phyloP scores from a whole-genome alignment of 2,113 vertebrate species.

The Vidua macroura region DNA sequence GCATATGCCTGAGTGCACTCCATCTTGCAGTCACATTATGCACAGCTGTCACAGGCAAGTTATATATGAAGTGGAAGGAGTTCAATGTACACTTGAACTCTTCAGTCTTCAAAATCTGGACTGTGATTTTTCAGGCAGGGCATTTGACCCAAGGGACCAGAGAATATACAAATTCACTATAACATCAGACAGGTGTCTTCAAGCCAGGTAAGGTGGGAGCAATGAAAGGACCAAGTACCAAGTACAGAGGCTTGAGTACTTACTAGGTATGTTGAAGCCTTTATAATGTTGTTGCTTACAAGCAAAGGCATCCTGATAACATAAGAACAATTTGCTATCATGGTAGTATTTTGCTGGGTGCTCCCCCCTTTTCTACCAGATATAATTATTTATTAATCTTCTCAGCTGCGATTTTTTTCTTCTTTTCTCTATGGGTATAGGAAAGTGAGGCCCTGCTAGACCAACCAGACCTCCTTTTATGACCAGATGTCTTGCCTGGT shows the following conservation, averaged over 20 bases:
- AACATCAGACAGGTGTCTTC: neutral
- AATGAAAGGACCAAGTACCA: neutral
- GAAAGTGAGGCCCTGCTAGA: neutral
- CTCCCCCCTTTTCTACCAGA: neutral
- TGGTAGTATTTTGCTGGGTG: neutral
- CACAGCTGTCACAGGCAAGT: neutral
- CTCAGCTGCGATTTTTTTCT: neutral
- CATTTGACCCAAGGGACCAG: neutral
- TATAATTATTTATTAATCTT: neutral
- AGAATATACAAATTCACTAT: neutral
- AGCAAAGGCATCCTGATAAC: neutral
- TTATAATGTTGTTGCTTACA: neutral
- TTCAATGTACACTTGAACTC: neutral
- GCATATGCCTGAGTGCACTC: neutral
- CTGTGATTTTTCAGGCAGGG: neutral
- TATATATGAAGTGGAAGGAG: neutral
- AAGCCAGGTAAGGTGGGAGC: neutral
- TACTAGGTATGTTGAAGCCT: neutral
- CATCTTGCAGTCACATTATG: neutral
- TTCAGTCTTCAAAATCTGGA: neutral
- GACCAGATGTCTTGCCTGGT: too few species aligned
- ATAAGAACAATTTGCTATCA: neutral
- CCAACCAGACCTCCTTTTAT: fast-evolving
- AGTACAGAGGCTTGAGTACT: neutral
- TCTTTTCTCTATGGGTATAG: neutral